phyloP scores from a whole-genome alignment of 35 echinoderm and acorn worm species.

The Heliocidaris tuberculata region DNA sequence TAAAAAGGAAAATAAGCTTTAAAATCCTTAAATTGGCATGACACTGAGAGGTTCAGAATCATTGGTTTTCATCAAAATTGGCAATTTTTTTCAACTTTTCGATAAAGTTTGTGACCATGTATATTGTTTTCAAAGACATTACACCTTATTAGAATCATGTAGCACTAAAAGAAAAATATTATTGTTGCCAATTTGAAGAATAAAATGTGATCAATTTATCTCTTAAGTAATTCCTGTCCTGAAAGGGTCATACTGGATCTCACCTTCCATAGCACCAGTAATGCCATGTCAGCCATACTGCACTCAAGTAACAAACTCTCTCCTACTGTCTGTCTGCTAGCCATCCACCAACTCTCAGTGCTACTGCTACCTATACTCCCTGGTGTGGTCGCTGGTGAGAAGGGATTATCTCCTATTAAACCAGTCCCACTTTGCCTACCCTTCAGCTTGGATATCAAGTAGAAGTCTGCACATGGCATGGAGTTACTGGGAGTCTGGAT shows the following conservation, averaged over 20 bases:
- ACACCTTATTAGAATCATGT: too few species aligned
- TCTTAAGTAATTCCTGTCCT: too few species aligned
- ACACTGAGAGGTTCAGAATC: too few species aligned
- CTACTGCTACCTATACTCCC: neutral
- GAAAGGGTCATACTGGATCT: neutral
- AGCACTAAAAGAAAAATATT: too few species aligned
- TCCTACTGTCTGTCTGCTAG: constrained; percentile 9
- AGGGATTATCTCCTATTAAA: neutral
- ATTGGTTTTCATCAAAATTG: too few species aligned
- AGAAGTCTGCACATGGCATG: constrained; percentile 94
- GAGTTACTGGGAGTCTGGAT: constrained; percentile 68
- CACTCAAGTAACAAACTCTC: constrained; percentile 54
- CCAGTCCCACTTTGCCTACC: neutral
- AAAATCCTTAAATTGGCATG: too few species aligned
- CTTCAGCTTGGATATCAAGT: constrained; percentile 67
- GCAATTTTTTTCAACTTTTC: too few species aligned
- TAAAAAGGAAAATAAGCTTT: too few species aligned
- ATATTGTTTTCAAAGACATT: too few species aligned
- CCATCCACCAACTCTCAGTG: constrained; percentile 28
- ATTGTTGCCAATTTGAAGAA: too few species aligned
- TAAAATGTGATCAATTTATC: too few species aligned
- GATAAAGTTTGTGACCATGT: too few species aligned
- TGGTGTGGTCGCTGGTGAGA: constrained; percentile 46
- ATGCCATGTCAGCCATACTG: constrained; percentile 62
- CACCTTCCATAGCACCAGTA: constrained; percentile 97